A percentile compares a stretch with the other conserved stretches of the same genome.
phyloP scores from a whole-genome alignment of 1,140 invertebrate genomes.

The Babylonia areolata region DNA sequence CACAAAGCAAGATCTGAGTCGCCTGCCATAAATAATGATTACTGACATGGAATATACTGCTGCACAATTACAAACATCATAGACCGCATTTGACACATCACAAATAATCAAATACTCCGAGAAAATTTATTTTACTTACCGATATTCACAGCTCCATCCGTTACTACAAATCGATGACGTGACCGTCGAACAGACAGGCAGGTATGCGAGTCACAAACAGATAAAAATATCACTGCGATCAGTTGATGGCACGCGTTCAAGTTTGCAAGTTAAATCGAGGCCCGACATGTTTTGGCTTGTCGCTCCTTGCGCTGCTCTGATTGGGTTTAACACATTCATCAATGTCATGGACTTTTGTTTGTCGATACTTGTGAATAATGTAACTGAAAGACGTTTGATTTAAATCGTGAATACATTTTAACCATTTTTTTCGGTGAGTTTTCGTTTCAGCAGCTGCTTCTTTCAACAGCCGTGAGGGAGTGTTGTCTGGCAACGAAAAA shows the following conservation, averaged over 20 bases:
- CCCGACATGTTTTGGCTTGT: constrained; percentile 11
- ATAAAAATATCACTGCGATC: constrained; percentile 19
- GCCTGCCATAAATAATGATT: no score
- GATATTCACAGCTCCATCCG: not conserved
- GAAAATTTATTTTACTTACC: no score
- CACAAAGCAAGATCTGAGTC: no score
- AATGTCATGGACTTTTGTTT: constrained; percentile 1
- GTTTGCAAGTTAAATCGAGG: constrained; percentile 23
- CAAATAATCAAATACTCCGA: no score
- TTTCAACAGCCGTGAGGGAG: not conserved
- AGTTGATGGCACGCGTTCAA: constrained; percentile 26
- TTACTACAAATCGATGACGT: not conserved
- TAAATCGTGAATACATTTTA: not conserved
- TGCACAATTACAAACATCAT: no score
- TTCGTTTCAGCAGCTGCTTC: not conserved
- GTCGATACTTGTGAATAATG: not conserved
- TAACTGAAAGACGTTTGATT: not conserved
- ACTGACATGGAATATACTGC: no score
- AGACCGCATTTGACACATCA: no score
- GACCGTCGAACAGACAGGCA: not conserved
- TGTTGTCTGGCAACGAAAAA: constrained; percentile 28
- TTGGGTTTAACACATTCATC: not conserved
- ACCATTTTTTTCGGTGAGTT: not conserved
- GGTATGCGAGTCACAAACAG: not conserved
- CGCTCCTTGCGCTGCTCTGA: not conserved